phyloP scores from a whole-genome alignment of 2,888 invertebrate species.

The Thecophora atra region DNA sequence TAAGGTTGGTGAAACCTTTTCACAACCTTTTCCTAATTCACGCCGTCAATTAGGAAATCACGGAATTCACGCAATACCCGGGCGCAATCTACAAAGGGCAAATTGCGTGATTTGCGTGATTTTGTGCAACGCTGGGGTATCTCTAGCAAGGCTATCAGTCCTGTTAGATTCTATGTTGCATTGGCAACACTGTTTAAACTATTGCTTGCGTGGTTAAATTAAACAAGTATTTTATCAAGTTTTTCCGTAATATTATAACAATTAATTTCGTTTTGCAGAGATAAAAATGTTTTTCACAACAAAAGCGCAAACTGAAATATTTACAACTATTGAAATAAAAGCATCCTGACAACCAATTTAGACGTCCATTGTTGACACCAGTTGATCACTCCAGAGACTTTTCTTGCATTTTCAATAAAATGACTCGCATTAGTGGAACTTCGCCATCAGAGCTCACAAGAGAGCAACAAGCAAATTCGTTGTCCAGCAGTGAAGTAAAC shows the following conservation, averaged over 20 bases:
- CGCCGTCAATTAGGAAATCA: no score
- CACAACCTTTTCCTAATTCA: no score
- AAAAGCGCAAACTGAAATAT: not conserved
- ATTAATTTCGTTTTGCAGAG: not conserved
- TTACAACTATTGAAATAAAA: slow-evolving; percentile 12
- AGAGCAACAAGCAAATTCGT: no score
- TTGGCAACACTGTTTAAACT: no score
- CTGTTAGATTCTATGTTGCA: no score
- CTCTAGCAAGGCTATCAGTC: not conserved
- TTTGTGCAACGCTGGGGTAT: no score
- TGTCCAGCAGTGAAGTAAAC: not conserved
- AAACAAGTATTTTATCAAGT: not conserved
- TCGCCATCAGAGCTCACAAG: not conserved
- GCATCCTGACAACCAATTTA: slow-evolving; percentile 6
- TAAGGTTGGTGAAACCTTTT: no score
- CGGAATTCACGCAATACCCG: no score
- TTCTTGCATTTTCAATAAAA: not conserved
- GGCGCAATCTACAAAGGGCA: no score
- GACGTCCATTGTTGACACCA: not conserved
- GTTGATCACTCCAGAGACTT: not conserved
- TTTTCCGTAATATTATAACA: not conserved
- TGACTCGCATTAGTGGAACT: not conserved
- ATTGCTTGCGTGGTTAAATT: slow-evolving; percentile 31
- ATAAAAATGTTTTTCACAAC: slow-evolving; percentile 18
- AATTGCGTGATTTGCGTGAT: no score